Conservation (phyloP, 2,888 invertebrate species). For the Parnassius apollo region DNA sequence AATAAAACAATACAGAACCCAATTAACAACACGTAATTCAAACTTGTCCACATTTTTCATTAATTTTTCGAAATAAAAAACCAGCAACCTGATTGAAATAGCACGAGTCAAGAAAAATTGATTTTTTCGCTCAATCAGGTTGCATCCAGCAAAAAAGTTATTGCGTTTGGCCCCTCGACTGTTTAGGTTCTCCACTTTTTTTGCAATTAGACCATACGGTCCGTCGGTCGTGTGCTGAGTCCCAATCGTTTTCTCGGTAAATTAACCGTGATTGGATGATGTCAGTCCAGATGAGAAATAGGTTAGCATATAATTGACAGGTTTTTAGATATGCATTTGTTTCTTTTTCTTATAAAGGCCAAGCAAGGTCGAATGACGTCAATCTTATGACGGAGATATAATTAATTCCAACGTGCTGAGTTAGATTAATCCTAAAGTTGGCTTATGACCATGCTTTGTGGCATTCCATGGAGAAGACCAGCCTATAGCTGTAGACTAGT, state of each 20-base stretch:
- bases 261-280: constrained; percentile 60
- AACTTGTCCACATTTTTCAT: constrained; percentile 29
- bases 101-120: constrained; percentile 66
- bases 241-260: constrained; percentile 53
- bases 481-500: no score
- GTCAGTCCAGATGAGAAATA: constrained; percentile 48
- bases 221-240: constrained; percentile 44
- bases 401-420: neutral
- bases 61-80: constrained; percentile 32
- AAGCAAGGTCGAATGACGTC: no score
- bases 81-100: constrained; percentile 42
- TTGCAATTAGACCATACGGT: constrained; percentile 61
- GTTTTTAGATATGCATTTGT: neutral
- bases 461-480: no score
- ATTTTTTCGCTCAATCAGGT: constrained; percentile 58
- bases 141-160: constrained; percentile 60
- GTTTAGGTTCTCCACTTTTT: constrained; percentile 45
- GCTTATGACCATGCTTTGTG: no score
- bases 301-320: constrained; percentile 27
- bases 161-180: constrained; percentile 46
- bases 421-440: no score
- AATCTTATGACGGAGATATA: neutral
- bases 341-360: neutral
- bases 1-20: constrained; percentile 9
- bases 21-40: neutral